A percentile compares a stretch with the other conserved stretches of the same genome.
These are phyloP conservation scores for Crambe crambe DNA, from an alignment of 37 sponge, comb jelly and placozoan species.

Conservation along the genomic window DNA sequence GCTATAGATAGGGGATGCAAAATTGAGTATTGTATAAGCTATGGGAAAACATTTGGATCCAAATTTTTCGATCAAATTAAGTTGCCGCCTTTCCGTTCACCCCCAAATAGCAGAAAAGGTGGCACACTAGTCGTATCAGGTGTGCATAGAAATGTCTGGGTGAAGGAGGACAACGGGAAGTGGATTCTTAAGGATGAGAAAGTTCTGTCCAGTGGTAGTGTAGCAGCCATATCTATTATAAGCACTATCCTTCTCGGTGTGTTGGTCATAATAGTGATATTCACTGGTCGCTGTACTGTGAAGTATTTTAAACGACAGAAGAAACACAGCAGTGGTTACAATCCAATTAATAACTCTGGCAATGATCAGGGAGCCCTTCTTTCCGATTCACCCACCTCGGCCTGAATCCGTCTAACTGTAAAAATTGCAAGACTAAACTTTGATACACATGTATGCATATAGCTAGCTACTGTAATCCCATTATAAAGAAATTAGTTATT, in stretches of 20 bases:
- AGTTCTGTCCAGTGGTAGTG: no score
- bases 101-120: slow-evolving; percentile 1
- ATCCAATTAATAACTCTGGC: no score
- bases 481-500: no score
- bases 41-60: neutral
- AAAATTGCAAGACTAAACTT: no score
- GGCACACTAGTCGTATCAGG: slow-evolving; percentile 25
- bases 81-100: slow-evolving; percentile 45
- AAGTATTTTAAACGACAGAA: no score
- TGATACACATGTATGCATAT: no score
- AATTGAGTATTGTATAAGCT: slow-evolving; percentile 56
- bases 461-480: no score
- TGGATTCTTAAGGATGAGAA: slow-evolving; percentile 1
- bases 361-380: no score
- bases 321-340: no score
- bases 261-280: neutral
- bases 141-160: neutral
- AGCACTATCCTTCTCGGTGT: neutral
- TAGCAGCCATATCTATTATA: no score
- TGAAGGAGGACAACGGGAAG: slow-evolving; percentile 6
- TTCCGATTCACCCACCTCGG: no score
- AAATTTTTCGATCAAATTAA: neutral
- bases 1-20: slow-evolving; percentile 60
- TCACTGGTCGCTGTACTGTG: neutral
- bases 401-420: no score